Conservation (phyloP, 2,888 invertebrate genomes). For the Cheilosia vernalis region DNA sequence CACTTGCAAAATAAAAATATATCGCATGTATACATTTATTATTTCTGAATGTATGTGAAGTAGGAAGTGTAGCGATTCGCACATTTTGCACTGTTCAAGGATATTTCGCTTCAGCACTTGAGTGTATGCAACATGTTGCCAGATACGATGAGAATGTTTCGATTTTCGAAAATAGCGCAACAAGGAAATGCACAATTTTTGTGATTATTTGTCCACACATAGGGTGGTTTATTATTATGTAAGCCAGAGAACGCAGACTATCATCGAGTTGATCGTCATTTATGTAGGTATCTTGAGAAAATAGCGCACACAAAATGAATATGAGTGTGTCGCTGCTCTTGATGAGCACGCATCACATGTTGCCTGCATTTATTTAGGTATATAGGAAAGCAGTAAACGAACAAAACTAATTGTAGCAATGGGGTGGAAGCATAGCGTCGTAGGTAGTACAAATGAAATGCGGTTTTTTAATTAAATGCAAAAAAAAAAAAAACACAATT, state of each 20-base stretch:
- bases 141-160: constrained; percentile 12
- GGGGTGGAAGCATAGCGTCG: constrained; percentile 40
- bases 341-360: constrained; percentile 72
- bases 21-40: constrained; percentile 35
- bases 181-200: constrained; percentile 54
- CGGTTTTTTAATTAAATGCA: constrained; percentile 61
- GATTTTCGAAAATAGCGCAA: constrained; percentile 7
- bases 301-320: too few relatives aligned
- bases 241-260: constrained; percentile 9
- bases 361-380: constrained; percentile 53
- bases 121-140: constrained; percentile 62
- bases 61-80: constrained; percentile 59
- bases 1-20: constrained; percentile 20
- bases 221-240: constrained; percentile 29
- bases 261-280: constrained; percentile 22
- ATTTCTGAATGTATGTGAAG: constrained; percentile 53
- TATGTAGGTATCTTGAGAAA: background rate
- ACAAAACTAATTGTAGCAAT: constrained; percentile 37
- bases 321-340: constrained; percentile 11
- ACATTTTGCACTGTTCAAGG: constrained; percentile 61
- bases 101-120: constrained; percentile 39
- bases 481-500: constrained; percentile 1
- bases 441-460: constrained; percentile 13
- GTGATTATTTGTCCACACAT: constrained; percentile 7
- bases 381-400: constrained; percentile 29